phyloP scores from a whole-genome alignment of 2,113 vertebrate genomes.

The Chauna torquata region DNA sequence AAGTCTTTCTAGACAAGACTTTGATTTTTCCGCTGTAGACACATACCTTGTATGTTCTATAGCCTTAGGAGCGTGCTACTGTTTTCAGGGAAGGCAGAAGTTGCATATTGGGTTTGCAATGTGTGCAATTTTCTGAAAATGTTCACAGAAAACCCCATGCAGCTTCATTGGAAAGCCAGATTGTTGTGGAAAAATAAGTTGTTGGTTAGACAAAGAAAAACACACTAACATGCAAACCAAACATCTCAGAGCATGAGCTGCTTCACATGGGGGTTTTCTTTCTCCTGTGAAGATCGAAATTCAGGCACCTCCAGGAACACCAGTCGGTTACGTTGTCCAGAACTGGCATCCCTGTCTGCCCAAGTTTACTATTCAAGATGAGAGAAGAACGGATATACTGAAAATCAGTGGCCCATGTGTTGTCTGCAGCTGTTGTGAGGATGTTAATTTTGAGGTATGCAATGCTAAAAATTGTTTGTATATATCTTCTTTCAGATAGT shows the following conservation, averaged over 20 bases:
- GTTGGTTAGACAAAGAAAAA: too few relatives aligned
- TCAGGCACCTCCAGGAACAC: constrained; percentile 87
- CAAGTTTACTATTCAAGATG: constrained; percentile 87
- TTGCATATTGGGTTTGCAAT: not conserved
- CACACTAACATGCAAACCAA: too few relatives aligned
- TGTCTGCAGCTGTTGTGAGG: constrained; percentile 85
- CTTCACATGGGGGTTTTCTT: not conserved
- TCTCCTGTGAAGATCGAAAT: constrained; percentile 85
- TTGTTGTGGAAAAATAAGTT: not conserved
- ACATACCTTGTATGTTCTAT: not conserved
- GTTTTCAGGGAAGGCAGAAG: not conserved
- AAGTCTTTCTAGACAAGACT: not conserved
- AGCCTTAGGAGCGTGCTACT: not conserved
- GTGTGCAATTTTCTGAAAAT: not conserved
- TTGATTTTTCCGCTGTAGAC: not conserved
- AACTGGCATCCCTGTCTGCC: constrained; percentile 89
- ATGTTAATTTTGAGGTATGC: constrained; percentile 91
- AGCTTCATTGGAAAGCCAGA: not conserved
- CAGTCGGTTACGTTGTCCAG: constrained; percentile 87
- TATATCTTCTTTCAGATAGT: not conserved
- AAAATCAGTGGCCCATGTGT: constrained; percentile 89
- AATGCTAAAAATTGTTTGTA: not conserved
- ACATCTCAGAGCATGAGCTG: not conserved
- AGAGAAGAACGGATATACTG: constrained; percentile 80
- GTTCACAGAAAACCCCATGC: not conserved